phyloP scores from a whole-genome alignment of 1,140 invertebrate genomes.

The Drosophila repleta region DNA sequence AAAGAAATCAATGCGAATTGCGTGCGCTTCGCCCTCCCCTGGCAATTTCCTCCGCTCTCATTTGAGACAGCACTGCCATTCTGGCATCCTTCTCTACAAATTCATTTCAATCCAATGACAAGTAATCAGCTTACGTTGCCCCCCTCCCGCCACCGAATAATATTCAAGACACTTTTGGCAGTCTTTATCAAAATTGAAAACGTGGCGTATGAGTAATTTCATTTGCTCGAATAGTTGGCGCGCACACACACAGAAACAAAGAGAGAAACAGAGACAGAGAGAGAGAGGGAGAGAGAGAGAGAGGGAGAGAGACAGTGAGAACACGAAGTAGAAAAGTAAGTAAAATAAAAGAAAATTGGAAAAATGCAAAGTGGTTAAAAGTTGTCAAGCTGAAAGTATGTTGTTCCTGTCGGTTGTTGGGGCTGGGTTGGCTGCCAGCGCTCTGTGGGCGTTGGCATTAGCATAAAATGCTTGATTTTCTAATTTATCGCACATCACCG shows the following conservation, averaged over 20 bases:
- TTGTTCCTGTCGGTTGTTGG: constrained; percentile 29
- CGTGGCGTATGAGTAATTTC: constrained; percentile 78
- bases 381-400: constrained; percentile 68
- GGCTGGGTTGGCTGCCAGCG: not conserved
- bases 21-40: not conserved
- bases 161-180: constrained; percentile 41
- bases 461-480: constrained; percentile 82
- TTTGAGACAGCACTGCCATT: constrained; percentile 65
- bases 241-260: constrained; percentile 4
- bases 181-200: constrained; percentile 74
- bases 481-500: constrained; percentile 79
- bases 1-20: constrained; percentile 80
- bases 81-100: constrained; percentile 63
- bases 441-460: constrained; percentile 63
- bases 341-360: constrained; percentile 27
- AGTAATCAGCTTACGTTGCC: constrained; percentile 72
- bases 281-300: no score
- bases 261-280: no score
- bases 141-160: constrained; percentile 20
- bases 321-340: constrained; percentile 31
- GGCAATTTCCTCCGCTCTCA: constrained; percentile 14
- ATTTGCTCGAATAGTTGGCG: constrained; percentile 68
- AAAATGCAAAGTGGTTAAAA: constrained; percentile 78
- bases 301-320: not conserved
- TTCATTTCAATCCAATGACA: constrained; percentile 65